Evolutionary conservation across 2,888 invertebrate genomes (phyloP), one percentile per base, ranked within the genome.

Genomic region (Lapara coniferarum): DNA sequence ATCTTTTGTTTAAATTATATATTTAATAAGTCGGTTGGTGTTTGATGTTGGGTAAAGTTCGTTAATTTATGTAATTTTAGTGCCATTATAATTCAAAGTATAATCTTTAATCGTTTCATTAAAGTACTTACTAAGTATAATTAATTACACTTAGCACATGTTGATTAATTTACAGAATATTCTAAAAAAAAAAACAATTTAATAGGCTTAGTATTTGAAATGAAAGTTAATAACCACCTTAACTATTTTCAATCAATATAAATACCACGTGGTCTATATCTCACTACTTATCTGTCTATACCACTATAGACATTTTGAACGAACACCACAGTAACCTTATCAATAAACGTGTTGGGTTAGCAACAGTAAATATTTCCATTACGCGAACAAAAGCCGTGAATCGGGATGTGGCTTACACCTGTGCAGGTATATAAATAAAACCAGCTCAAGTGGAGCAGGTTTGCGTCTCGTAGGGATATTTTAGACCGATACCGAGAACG

Each of bases 341-440:
- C 58, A 68, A 67, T 46, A 69, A 63, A 68, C 16, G 37, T 53
- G 53, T 63, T 37, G 44, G 52, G 46, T 44, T 63, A 52, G 58
- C 55, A 68, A 68, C 58, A 68, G 12, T 12, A 46, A 10, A 30
- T 37, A 30, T 14, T 10, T 63, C 46, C 63, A 37, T 55, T 25
- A 19, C 66, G 57, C 58, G 12, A 69, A 66, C 66, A 72, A 69
- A 69, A 71, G 68, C 70, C 55, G 70, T 66, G 57, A 66, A 56
- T 58, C 75, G 78, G 80, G 80, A 80, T 79, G 78, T 78, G 75
- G 73, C 72, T 74, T 78, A 80, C 86, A 86, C 86, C 86, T 86
- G 86, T 80, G 72, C 85, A 83, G 83, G 83, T 85, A 85, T 80
- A 82, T 79, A 82, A 83, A 84, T 82, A 84, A 80, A 82, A 75